Conservation (phyloP, 2,888 invertebrate genomes). For the Tubulanus polymorphus region DNA sequence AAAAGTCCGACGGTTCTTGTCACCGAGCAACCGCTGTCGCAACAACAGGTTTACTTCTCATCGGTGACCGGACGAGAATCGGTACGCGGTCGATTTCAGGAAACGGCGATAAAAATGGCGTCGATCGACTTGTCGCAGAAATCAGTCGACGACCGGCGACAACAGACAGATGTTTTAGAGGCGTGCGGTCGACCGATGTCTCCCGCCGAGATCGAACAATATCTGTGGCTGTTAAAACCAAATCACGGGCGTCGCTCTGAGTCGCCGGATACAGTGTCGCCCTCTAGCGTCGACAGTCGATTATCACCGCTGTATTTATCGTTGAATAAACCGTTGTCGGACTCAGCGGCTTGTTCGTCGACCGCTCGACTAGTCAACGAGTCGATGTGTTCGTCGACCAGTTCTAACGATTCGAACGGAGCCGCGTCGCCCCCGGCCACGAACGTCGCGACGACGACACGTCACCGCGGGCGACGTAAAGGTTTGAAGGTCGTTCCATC, state of each 20-base stretch:
- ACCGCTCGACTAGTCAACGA: neutral
- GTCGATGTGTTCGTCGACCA: too few species aligned
- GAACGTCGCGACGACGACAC: neutral
- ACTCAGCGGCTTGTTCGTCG: neutral
- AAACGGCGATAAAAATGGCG: neutral
- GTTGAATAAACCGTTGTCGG: neutral
- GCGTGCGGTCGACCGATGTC: too few species aligned
- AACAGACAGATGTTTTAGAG: too few species aligned
- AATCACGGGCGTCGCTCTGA: neutral
- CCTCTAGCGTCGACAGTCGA: neutral
- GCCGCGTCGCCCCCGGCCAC: neutral
- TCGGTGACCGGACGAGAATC: neutral
- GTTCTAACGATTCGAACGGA: neutral
- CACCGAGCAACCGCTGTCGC: constrained; percentile 17
- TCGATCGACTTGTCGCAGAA: neutral
- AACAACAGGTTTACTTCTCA: neutral
- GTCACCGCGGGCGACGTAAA: too few species aligned
- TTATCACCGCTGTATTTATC: neutral
- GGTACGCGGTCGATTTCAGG: neutral
- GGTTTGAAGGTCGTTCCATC: neutral
- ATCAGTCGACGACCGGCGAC: too few species aligned
- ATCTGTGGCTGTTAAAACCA: neutral
- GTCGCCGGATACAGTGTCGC: neutral
- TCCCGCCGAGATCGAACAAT: neutral
- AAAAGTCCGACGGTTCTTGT: constrained; percentile 36